Percentiles rank a stretch among this genome's conserved stretches.
Conservation (phyloP, 64 coral and sea anemone species). For the Cladopsammia gracilis region DNA sequence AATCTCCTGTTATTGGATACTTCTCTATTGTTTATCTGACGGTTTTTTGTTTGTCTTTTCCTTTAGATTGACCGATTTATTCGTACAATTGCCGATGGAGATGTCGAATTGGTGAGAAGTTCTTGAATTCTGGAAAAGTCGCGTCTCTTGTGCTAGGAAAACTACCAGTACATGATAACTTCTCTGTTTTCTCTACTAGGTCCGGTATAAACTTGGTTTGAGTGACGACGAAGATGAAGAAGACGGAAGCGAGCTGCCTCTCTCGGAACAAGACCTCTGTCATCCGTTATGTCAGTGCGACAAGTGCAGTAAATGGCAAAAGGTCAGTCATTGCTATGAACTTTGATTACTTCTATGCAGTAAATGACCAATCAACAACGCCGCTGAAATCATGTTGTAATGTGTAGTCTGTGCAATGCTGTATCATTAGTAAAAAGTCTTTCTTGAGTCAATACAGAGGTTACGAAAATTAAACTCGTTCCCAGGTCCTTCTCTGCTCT, state of each 20-base stretch:
- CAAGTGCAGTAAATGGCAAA: slow-evolving; percentile 95
- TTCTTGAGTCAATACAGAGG: too few species aligned
- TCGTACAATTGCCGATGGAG: slow-evolving; percentile 82
- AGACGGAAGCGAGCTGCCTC: slow-evolving; percentile 46
- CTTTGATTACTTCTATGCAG: background rate
- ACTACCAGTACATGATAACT: too few species aligned
- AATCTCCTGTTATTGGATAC: too few species aligned
- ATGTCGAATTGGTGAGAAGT: slow-evolving; percentile 87
- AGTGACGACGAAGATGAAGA: slow-evolving; percentile 85
- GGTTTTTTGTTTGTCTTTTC: background rate
- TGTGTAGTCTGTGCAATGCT: too few species aligned
- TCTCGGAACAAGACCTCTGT: slow-evolving; percentile 81
- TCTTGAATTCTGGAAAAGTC: background rate
- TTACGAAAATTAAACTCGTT: too few species aligned
- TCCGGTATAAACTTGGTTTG: slow-evolving; percentile 74
- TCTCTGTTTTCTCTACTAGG: slow-evolving; percentile 13
- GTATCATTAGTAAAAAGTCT: too few species aligned
- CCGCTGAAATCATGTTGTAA: too few species aligned
- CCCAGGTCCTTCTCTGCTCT: too few species aligned
- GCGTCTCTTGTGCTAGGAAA: too few species aligned
- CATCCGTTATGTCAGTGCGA: slow-evolving; percentile 99
- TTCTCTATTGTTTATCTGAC: too few species aligned
- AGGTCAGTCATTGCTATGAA: slow-evolving; percentile 39
- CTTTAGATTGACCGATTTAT: slow-evolving; percentile 89
- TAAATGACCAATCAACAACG: too few species aligned